Evolutionary conservation across 2,797 vertebrate species (phyloP).

Genomic region (Gymnoscopelus braueri): DNA sequence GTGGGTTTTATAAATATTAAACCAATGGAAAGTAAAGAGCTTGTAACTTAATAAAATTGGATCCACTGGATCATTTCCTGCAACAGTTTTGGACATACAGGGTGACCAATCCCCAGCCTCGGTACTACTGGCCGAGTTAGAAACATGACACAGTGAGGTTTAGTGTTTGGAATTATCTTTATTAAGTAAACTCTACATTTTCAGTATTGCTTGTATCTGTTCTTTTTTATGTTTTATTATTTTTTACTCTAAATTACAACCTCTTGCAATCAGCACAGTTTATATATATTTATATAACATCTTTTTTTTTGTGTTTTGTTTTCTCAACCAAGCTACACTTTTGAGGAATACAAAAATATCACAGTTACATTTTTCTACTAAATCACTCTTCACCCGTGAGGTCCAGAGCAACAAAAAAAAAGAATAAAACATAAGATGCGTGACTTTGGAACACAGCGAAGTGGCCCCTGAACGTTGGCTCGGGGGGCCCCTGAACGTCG

Average conservation of each 20-base stretch:
- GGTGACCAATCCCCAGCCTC: too few relatives aligned
- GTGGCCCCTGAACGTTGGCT: conserved; percentile 54
- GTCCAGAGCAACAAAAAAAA: conserved; percentile 50
- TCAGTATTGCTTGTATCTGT: conserved; percentile 81
- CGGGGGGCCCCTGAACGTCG: conserved; percentile 55
- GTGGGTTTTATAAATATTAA: too few relatives aligned
- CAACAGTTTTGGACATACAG: too few relatives aligned
- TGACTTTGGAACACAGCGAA: conserved; percentile 63
- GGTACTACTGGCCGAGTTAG: too few relatives aligned
- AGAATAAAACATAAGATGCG: conserved; percentile 35
- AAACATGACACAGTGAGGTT: conserved; percentile 16
- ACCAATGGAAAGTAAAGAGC: too few relatives aligned
- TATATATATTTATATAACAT: conserved; percentile 58
- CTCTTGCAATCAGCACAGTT: conserved; percentile 77
- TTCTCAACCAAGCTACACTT: conserved; percentile 82
- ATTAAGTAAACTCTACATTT: conserved; percentile 86
- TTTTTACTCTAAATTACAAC: conserved; percentile 80
- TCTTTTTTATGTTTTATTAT: conserved; percentile 62
- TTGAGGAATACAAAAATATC: conserved; percentile 88
- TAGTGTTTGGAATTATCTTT: conserved; percentile 81
- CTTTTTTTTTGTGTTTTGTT: conserved; percentile 26
- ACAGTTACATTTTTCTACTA: conserved; percentile 84
- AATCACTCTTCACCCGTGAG: conserved; percentile 72
- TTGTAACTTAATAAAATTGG: too few relatives aligned
- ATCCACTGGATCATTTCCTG: too few relatives aligned